A percentile compares a stretch with the other conserved stretches of the same genome.
Conservation (phyloP, 2,888 invertebrate genomes). For the Apotomis capreana region DNA sequence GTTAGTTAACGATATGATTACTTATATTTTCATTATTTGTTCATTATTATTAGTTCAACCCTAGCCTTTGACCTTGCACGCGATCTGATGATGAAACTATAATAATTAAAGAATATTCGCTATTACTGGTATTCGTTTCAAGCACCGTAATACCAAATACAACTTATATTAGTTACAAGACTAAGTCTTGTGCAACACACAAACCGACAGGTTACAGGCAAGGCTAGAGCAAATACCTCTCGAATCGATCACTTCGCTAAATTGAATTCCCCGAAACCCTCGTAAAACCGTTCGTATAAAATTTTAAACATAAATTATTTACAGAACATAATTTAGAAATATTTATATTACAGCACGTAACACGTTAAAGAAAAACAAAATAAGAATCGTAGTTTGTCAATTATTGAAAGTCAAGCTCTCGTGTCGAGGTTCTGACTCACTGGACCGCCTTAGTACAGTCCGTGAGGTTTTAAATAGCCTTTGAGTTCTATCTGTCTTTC, state of each 20-base stretch:
- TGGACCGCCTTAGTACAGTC: background rate
- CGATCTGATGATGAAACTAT: background rate
- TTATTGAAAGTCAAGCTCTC: background rate
- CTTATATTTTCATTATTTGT: background rate
- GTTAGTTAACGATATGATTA: background rate
- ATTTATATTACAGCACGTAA: conserved; percentile 17
- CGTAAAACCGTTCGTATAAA: conserved; percentile 23
- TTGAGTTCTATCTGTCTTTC: no score
- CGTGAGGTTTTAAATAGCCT: no score
- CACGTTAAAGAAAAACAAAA: conserved; percentile 36
- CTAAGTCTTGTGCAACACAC: background rate
- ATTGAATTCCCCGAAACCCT: conserved; percentile 23
- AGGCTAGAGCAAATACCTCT: background rate
- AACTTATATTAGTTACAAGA: background rate
- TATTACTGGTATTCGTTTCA: no score
- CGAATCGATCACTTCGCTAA: conserved; percentile 22
- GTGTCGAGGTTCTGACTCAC: background rate
- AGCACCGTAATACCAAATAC: background rate
- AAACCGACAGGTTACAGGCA: background rate
- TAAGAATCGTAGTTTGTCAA: background rate
- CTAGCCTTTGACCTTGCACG: no score
- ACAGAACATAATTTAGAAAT: conserved; percentile 21
- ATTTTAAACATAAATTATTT: conserved; percentile 30
- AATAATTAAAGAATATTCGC: background rate
- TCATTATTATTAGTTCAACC: background rate